Percentiles rank a stretch among this genome's conserved stretches.
Conservation (phyloP, 1,140 invertebrate genomes). For the Steinernema khuongi region DNA sequence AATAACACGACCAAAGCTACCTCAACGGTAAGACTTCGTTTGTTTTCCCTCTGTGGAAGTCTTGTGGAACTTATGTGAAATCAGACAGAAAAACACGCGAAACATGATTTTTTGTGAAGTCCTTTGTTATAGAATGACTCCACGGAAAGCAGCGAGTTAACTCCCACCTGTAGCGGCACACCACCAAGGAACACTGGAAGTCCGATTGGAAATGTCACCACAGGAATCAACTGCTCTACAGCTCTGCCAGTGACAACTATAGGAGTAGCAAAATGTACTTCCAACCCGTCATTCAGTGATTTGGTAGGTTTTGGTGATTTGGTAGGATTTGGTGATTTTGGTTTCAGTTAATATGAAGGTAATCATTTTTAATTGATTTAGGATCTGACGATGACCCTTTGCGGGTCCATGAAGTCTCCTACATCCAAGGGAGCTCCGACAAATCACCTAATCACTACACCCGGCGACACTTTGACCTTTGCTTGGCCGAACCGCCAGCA, state of each 20-base stretch:
- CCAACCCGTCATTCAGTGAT: not conserved
- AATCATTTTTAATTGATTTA: not conserved
- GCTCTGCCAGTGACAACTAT: not conserved
- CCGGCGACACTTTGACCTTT: not conserved
- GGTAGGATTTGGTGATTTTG: too few relatives aligned
- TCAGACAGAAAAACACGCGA: too few relatives aligned
- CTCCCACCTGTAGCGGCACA: too few relatives aligned
- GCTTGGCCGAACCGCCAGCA: not conserved
- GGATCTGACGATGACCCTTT: not conserved
- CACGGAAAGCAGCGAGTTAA: too few relatives aligned
- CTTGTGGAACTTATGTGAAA: too few relatives aligned
- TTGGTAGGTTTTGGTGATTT: not conserved
- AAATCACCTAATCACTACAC: not conserved
- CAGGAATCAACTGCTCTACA: not conserved
- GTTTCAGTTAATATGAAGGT: too few relatives aligned
- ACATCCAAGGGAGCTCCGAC: not conserved
- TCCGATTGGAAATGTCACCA: not conserved
- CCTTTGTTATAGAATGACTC: too few relatives aligned
- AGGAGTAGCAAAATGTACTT: not conserved
- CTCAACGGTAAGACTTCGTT: too few relatives aligned
- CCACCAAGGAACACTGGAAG: too few relatives aligned
- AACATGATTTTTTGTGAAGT: too few relatives aligned
- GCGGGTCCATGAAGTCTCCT: not conserved
- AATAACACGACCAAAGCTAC: too few relatives aligned
- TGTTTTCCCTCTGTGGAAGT: too few relatives aligned